Evolutionary conservation across 1,140 invertebrate species (phyloP), one percentile per base, ranked within the genome.

Genomic region (Trichomalopsis sarcophagae): DNA sequence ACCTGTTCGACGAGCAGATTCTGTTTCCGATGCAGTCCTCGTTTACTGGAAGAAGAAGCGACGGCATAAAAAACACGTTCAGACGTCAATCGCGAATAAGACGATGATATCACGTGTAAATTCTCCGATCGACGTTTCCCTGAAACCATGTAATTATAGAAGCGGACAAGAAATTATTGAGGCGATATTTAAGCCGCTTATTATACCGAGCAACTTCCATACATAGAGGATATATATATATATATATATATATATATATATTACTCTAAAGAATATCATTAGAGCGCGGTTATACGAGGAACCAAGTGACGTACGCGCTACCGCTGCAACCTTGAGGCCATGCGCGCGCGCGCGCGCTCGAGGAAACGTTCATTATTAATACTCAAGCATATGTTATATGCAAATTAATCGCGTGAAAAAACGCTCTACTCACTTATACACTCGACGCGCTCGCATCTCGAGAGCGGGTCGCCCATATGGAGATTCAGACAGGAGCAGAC

Each of bases 401-500:
- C 23, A 33, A 71, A 27, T 71, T 13, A 69, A 69, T 69, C n/a
- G n/a, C 9, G 17, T 69, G 1, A 23, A 23, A 69, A 33, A 30
- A 71, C n/a, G 55, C 55, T 6, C 14, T 30, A 90, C 91, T 93
- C 89, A 94, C 94, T 94, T 87, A 91, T 78, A 85, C 94, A 95
- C 87, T 95, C 94, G 21, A 94, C 94, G 6, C 93, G 91, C 17
- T 91, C 88, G 86, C 95, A 95, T 13, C 91, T 90, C 5, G 89
- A 89, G 36, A 94, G 92, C 3, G 95, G 95, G 89, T 96, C 94
- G 55, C 95, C 95, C 89, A 94, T 94, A 86, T 95, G 94, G 23
- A 95, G 93, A 77, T 95, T 93, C 27, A 94, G 88, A 84, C 95
- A 96, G 4, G 93, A 93, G 88, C 95, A 96, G 3, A 95, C 94